Base-by-base conservation (phyloP, 2,113 vertebrate genomes). In the Hoplias malabaricus region DNA sequence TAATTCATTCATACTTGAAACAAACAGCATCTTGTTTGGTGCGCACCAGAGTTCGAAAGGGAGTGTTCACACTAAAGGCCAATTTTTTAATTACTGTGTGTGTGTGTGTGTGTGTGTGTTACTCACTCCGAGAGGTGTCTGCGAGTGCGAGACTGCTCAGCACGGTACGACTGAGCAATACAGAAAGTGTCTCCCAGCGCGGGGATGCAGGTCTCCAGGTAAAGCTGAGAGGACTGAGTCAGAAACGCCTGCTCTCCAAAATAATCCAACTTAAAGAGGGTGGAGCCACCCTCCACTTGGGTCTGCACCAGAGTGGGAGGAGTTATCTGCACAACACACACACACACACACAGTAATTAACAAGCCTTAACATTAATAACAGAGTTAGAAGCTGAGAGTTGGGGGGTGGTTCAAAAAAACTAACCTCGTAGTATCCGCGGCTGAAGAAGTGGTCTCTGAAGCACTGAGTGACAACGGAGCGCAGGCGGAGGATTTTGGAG, bases 251-350 rank as follows among this genome's bases (percentile, higher is more conserved):
- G 84, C 85, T 99, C 98, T 0, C 98, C 98, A 78, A 99, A 99
- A 75, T 98, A 99, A 90, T 98, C 93, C 36, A 99, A 86, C 73
- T 90, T 94, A 81, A 99, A 99, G 0, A 99, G 93, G 0, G 98
- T 99, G 36, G 97, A 93, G 31, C 98, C 98, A 0, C 97, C 98
- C 84, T 99, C 98, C 61, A 99, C 98, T 80, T 99, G 98, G 0
- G 98, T 99, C 84, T 99, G 98, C 50, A 99, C 98, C 84, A 99
- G 38, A 0, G 98, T 98, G 0, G 98, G 98, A 0, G 98, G 97
- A 0, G 93, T 94, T 59, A 99, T 87, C 98, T 99, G 73, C 11
- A 13, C 19, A 43, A 14, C 0, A 56, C 12, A 75, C 0, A 75
- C 12, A 67, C 36, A 38, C 36, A 38, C 36, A 61, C 16, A 34